A percentile compares a stretch with the other conserved stretches of the same genome.
These are phyloP conservation scores for Branchipolynoe longqiensis DNA, from an alignment of 2,888 invertebrate genomes.

Conservation along the genomic window DNA sequence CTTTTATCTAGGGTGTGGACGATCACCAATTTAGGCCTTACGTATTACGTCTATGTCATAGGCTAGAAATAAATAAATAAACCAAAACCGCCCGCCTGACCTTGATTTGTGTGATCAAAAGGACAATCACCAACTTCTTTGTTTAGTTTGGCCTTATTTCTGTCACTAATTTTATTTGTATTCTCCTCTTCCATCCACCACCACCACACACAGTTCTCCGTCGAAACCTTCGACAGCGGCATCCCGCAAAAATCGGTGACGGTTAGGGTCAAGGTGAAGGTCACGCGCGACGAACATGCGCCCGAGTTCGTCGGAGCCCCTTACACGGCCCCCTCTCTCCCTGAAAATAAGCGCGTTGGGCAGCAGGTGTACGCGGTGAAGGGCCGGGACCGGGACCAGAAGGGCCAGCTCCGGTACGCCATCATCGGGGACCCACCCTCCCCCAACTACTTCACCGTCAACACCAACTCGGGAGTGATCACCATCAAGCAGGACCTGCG, in stretches of 20 bases:
- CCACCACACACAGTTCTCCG: conserved; percentile 62
- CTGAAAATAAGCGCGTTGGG: conserved; percentile 64
- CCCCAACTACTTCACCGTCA: conserved; percentile 72
- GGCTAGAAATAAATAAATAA: too few species aligned
- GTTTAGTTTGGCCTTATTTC: too few species aligned
- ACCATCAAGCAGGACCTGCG: conserved; percentile 67
- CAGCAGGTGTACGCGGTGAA: conserved; percentile 63
- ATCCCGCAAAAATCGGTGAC: conserved; percentile 62
- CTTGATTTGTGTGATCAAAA: too few species aligned
- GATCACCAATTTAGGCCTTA: too few species aligned
- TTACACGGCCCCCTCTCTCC: conserved; percentile 66
- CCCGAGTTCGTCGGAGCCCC: conserved; percentile 71
- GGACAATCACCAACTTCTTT: too few species aligned
- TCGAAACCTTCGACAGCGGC: conserved; percentile 64
- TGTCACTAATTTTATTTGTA: neutral
- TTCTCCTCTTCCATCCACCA: neutral
- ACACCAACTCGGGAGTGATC: conserved; percentile 71
- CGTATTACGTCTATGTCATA: too few species aligned
- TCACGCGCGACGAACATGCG: conserved; percentile 68
- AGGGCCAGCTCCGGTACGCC: conserved; percentile 63
- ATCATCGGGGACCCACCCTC: conserved; percentile 72
- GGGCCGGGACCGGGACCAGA: conserved; percentile 64
- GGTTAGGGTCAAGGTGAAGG: conserved; percentile 56
- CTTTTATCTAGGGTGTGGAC: too few species aligned
- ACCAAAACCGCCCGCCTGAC: too few species aligned